Conservation (phyloP, 2,888 invertebrate species). For the Augochlorella aurata region DNA sequence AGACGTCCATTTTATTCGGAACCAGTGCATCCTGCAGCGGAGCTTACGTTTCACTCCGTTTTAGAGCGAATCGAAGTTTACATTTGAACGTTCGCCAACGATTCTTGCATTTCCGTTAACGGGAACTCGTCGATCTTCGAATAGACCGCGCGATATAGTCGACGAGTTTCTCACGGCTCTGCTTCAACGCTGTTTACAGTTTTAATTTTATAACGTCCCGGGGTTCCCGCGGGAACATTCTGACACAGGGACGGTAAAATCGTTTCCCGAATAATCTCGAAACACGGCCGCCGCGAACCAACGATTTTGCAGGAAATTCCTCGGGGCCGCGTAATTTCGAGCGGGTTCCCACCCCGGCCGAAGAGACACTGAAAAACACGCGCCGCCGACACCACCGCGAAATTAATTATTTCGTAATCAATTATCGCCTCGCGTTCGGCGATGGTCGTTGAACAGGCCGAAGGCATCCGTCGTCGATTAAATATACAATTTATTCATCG, state of each 20-base stretch:
- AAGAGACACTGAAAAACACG: slow-evolving; percentile 15
- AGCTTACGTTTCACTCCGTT: not conserved
- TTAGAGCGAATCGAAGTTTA: not conserved
- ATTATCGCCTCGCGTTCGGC: slow-evolving; percentile 19
- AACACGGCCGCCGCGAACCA: not conserved
- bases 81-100: not conserved
- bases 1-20: not conserved
- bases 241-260: not conserved
- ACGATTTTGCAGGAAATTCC: not conserved
- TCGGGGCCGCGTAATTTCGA: not conserved
- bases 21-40: not conserved
- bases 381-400: not conserved
- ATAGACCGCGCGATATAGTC: not conserved
- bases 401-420: slow-evolving; percentile 40
- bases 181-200: not conserved
- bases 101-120: not conserved
- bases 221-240: not conserved
- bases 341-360: not conserved
- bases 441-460: not conserved
- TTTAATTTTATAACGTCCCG: not conserved
- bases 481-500: slow-evolving; percentile 30
- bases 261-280: not conserved
- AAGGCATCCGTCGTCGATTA: slow-evolving; percentile 16
- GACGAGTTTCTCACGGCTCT: too few species aligned
- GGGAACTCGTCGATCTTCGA: not conserved